phyloP scores from a whole-genome alignment of 1,140 invertebrate species.

The Schlechtendalia chinensis region DNA sequence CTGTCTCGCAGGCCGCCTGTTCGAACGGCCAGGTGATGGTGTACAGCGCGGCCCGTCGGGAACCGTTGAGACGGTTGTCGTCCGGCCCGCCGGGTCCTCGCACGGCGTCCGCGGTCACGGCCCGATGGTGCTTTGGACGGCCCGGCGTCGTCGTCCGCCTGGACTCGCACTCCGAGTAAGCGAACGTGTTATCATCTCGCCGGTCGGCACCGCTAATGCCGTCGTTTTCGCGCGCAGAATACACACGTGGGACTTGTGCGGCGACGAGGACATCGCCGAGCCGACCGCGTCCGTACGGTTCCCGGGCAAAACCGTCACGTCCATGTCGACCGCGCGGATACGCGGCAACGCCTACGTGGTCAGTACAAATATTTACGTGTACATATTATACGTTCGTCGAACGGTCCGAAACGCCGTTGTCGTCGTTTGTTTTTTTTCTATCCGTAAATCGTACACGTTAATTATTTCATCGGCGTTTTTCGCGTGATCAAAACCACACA shows the following conservation, averaged over 20 bases:
- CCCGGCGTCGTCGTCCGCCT: constrained; percentile 12
- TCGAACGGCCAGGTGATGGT: not conserved
- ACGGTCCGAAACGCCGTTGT: too few species aligned
- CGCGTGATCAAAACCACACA: too few species aligned
- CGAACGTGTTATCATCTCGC: too few species aligned
- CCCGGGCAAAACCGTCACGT: not conserved
- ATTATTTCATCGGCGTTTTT: too few species aligned
- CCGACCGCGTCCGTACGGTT: not conserved
- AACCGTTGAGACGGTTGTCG: not conserved
- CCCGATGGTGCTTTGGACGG: not conserved
- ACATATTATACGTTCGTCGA: too few species aligned
- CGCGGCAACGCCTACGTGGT: not conserved
- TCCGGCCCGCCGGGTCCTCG: not conserved
- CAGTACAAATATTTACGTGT: too few species aligned
- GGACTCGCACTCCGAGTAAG: not conserved
- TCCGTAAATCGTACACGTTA: too few species aligned
- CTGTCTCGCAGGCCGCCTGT: not conserved
- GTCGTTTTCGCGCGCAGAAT: not conserved
- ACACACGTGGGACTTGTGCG: constrained; percentile 7
- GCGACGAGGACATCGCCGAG: not conserved
- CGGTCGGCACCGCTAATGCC: too few species aligned
- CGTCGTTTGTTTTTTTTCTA: too few species aligned
- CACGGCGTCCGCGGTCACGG: not conserved
- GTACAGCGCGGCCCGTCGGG: not conserved
- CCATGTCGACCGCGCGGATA: not conserved